Base-by-base conservation (phyloP, 2,888 invertebrate species). In the Acanthosepion lycidas region DNA sequence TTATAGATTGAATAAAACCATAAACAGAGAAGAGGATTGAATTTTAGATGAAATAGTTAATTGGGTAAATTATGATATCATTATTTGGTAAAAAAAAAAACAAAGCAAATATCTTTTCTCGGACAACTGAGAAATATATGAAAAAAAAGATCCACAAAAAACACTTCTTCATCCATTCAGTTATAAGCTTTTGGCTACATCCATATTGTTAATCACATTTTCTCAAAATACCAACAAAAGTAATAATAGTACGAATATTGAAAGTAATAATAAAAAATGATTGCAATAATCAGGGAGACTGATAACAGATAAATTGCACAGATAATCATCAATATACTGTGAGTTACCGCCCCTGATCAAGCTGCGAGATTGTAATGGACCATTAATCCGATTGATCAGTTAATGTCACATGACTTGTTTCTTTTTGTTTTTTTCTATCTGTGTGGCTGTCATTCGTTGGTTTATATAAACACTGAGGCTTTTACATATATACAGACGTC, bases 321-420 rank as follows among this genome's bases (percentile, higher is more conserved):
- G 78, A 78, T 78, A 78, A 78, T n/a, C 78, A n/a, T 9, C 78
- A 28, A 12, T n/a, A 78, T 78, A n/a, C 28, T 15, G n/a, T 78
- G 78, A 78, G 28, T 78, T 78, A 78, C 78, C n/a, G 78, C 78
- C 78, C 78, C n/a, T 78, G 78, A 78, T 78, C n/a, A n/a, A n/a
- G n/a, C 15, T 12, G 78, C 12, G 15, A 78, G 78, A 78, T 78
- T 78, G 78, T 15, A 78, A 78, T 78, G 78, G 78, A n/a, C 78
- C 78, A 78, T 78, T 78, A 78, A 78, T 78, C 78, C n/a, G 78
- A 78, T 78, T 78, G 78, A n/a, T n/a, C 28, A n/a, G 28, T 78
- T n/a, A 18, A 78, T 12, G n/a, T 78, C 78, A 78, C 78, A n/a
- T 78, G 78, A 78, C 78, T 28, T 28, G 42, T 42, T 42, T 42